Evolutionary conservation across 2,888 invertebrate species (phyloP), one percentile per base, ranked within the genome.

Genomic region (Uloborus plumipes): DNA sequence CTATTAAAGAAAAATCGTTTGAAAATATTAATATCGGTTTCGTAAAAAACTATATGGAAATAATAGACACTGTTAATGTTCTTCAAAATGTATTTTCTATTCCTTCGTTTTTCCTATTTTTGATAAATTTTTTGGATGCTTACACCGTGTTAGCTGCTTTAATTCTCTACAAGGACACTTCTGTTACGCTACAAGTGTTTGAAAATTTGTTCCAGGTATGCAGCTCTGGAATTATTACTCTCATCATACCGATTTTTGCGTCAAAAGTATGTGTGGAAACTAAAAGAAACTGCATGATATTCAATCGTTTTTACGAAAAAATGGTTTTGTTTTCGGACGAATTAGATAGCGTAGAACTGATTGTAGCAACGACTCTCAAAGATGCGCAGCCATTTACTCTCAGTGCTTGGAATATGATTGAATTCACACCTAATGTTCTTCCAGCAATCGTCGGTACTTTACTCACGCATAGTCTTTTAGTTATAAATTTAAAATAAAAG

Each of bases 81-180:
- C 15, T 61, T 61, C 61, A 61, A 26, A 26, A 61, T 22, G 15
- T 61, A 26, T 61, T 61, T 61, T 61, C 61, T 16, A 7, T 61
- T 7, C 61, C 22, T 2, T 22, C 22, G 13, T 26, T 61, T 15
- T 16, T 61, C 15, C 6, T 61, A 9, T 26, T 61, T 61, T 26
- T 61, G 18, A 4, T 61, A 26, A 22, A 61, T 20, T 61, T 61
- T 61, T 16, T 20, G 11, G 15, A 61, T 22, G 61, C 61, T 11
- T 61, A 22, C 15, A 61, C 1, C 2, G 20, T 61, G 61, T 22
- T 61, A 13, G 61, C 22, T 13, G 15, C 6, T 26, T 1, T 61
- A 11, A 16, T 61, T 16, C 13, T 61, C 1, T 61, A 61, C 26
- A 7, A 18, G 26, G 26, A 26, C 0, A 2, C 26, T 11, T 7